Base-by-base conservation (phyloP, 2,797 vertebrate species). In the Novumbra hubbsi region DNA sequence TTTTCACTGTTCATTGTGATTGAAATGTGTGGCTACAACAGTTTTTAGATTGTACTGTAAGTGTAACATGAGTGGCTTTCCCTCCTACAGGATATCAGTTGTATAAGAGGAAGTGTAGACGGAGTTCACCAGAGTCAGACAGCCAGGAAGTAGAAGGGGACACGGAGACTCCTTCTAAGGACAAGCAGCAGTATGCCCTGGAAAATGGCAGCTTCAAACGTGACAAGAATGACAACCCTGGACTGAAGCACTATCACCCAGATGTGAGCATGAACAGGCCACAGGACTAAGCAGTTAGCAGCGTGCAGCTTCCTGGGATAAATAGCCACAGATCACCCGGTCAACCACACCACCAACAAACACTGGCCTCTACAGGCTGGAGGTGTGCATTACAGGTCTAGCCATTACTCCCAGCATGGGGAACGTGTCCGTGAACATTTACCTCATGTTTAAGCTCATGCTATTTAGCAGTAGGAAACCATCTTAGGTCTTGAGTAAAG, bases 141-240 rank as follows among this genome's bases (percentile, higher is more conserved):
- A 27, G 28, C 0, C 87, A 91, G 41, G 27, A 16, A 0, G 2
- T 73, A 1, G 15, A 68, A 11, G 76, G 78, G 8, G 72, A 24
- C 0, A 24, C 1, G 0, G 76, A 63, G 0, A 3, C 0, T 7
- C 2, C 3, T 1, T 11, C 0, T 1, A 89, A 86, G 19, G 50
- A 81, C n/a, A 93, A 86, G 68, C 62, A 85, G 63, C 57, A 57
- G 15, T n/a, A 19, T 0, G 52, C 49, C 11, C n/a, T 86, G 80
- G 86, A 90, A 3, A 94, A 92, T 4, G 15, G 17, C 0, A 85
- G 69, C 7, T 90, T 91, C 34, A 80, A 88, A 28, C 5, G 11
- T 0, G 77, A 89, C 17, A 85, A 87, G 34, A 84, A 82, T 3
- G 16, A 1, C 4, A 77, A 78, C 79, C 57, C 0, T 0, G 68